Evolutionary conservation across 2,797 vertebrate genomes (phyloP).

Genomic region (Melanogrammus aeglefinus): DNA sequence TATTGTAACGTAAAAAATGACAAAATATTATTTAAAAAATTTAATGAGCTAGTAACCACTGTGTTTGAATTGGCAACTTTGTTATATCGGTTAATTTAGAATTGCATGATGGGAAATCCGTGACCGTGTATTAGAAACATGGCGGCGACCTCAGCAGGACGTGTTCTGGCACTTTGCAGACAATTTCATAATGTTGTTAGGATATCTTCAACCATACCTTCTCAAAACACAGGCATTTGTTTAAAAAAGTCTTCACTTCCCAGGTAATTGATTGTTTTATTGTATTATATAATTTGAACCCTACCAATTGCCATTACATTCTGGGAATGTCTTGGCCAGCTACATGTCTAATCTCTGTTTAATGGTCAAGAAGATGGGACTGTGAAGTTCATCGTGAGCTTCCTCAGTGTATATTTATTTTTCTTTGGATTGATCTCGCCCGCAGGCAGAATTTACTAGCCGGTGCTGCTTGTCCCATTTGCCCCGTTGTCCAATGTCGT

Average conservation of each 20-base stretch:
- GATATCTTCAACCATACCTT: slow-evolving; percentile 52
- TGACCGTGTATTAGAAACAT: slow-evolving; percentile 42
- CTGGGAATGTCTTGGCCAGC: background rate
- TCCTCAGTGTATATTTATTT: background rate
- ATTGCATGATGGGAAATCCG: slow-evolving; percentile 63
- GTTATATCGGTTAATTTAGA: background rate
- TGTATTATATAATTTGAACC: background rate
- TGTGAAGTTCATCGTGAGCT: background rate
- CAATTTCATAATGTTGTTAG: slow-evolving; percentile 69
- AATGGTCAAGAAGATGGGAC: background rate
- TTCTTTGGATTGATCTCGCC: slow-evolving; percentile 8
- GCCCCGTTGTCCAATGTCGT: slow-evolving; percentile 47
- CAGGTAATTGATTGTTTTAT: slow-evolving; percentile 57
- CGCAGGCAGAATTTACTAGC: slow-evolving; percentile 32
- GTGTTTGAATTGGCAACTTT: background rate
- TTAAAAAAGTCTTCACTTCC: slow-evolving; percentile 27
- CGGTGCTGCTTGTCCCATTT: slow-evolving; percentile 12
- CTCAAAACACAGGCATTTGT: slow-evolving; percentile 22
- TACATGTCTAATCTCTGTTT: background rate
- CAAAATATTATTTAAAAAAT: background rate
- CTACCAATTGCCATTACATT: background rate
- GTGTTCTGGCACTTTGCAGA: slow-evolving; percentile 70
- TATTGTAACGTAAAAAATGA: slow-evolving; percentile 6
- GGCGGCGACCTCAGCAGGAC: slow-evolving; percentile 71
- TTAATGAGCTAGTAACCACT: background rate